Conservation (phyloP, 2,797 vertebrate genomes). For the Zalophus californianus region DNA sequence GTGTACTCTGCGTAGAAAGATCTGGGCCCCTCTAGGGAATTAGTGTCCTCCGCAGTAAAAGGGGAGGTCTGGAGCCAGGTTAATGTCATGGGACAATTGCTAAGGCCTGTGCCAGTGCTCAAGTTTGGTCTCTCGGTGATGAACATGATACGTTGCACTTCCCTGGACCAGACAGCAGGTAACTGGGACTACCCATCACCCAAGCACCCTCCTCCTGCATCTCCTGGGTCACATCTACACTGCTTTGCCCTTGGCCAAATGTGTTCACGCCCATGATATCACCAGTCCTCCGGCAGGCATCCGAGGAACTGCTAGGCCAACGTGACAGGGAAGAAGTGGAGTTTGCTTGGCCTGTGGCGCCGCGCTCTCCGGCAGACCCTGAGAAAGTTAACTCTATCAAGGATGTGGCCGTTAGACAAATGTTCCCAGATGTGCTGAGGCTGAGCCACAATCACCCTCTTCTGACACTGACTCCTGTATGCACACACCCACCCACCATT, state of each 20-base stretch:
- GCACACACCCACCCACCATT: rapidly evolving
- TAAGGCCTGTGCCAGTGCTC: too few species aligned
- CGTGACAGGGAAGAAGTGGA: rapidly evolving
- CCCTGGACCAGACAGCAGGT: background rate
- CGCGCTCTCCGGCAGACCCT: rapidly evolving
- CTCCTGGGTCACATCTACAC: rapidly evolving
- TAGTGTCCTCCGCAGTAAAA: too few species aligned
- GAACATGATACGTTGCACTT: rapidly evolving
- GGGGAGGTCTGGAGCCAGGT: background rate
- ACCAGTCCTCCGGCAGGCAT: background rate
- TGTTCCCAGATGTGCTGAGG: background rate
- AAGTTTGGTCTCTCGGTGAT: rapidly evolving
- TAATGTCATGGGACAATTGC: background rate
- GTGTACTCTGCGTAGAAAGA: background rate
- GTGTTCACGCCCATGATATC: background rate
- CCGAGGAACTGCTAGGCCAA: background rate
- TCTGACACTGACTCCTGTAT: rapidly evolving
- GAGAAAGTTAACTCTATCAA: background rate
- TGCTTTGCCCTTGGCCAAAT: background rate
- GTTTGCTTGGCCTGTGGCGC: background rate
- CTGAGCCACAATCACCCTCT: background rate
- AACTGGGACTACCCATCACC: rapidly evolving
- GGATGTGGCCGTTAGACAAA: background rate
- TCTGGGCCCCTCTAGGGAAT: background rate
- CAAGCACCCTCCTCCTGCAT: too few species aligned